Evolutionary conservation across 2,888 invertebrate genomes (phyloP).

Genomic region (Oligia latruncula): DNA sequence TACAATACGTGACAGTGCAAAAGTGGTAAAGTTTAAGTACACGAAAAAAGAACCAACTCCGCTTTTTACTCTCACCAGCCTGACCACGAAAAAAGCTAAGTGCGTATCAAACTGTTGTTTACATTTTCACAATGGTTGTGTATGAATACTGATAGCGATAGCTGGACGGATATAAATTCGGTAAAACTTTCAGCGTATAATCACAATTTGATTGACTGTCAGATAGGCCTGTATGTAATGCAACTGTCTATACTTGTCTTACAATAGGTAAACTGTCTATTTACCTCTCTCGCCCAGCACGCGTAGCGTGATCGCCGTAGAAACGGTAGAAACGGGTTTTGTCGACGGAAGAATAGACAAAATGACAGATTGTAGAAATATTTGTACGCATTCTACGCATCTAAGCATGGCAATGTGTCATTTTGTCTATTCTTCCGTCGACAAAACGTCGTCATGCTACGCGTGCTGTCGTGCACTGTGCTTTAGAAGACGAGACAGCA

Average conservation of each 20-base stretch:
- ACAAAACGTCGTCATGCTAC: too few relatives aligned
- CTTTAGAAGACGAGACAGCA: neutral
- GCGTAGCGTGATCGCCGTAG: too few relatives aligned
- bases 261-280: neutral
- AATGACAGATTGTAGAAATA: too few relatives aligned
- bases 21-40: constrained; percentile 1
- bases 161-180: constrained; percentile 7
- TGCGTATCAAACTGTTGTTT: constrained; percentile 24
- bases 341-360: too few relatives aligned
- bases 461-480: neutral
- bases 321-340: too few relatives aligned
- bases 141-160: constrained; percentile 37
- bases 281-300: constrained; percentile 1
- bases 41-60: constrained; percentile 24
- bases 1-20: constrained; percentile 38
- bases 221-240: constrained; percentile 1
- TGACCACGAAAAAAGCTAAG: constrained; percentile 33
- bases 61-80: constrained; percentile 8
- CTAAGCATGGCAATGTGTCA: too few relatives aligned
- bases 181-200: constrained; percentile 25
- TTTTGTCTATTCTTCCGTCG: too few relatives aligned
- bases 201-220: constrained; percentile 17
- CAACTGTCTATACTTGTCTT: neutral
- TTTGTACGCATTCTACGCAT: too few relatives aligned
- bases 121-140: constrained; percentile 33